phyloP scores from a whole-genome alignment of 2,888 invertebrate species.

The Aplocera efformata region DNA sequence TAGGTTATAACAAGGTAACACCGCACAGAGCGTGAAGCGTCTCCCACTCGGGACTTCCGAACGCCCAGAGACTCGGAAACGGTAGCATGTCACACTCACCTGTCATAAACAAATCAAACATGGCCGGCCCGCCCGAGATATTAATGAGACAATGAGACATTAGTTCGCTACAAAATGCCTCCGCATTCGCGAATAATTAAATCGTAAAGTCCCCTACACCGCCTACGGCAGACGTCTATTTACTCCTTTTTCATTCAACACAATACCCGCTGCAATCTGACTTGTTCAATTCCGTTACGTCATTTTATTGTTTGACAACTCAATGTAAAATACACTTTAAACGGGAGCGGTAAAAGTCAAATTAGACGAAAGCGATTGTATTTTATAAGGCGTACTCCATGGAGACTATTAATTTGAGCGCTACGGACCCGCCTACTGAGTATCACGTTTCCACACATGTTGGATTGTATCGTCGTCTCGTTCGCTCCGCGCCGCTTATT shows the following conservation, averaged over 20 bases:
- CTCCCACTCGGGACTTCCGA: slow-evolving; percentile 10
- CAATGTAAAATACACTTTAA: slow-evolving; percentile 39
- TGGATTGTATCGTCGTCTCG: slow-evolving; percentile 67
- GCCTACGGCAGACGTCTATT: slow-evolving; percentile 76
- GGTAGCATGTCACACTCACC: slow-evolving; percentile 47
- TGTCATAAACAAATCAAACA: slow-evolving; percentile 80
- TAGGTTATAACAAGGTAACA: slow-evolving; percentile 11
- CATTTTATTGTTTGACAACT: slow-evolving; percentile 39
- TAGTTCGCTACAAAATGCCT: slow-evolving; percentile 80
- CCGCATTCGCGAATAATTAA: slow-evolving; percentile 81
- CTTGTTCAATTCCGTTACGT: slow-evolving; percentile 52
- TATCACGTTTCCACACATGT: slow-evolving; percentile 78
- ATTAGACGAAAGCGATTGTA: slow-evolving; percentile 24
- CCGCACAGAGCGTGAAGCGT: slow-evolving; percentile 6
- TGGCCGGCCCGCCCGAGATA: slow-evolving; percentile 76
- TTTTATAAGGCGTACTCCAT: slow-evolving; percentile 72
- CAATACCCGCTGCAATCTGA: slow-evolving; percentile 78
- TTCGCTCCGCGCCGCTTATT: slow-evolving; percentile 76
- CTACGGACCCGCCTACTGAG: slow-evolving; percentile 76
- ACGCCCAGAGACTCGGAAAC: slow-evolving; percentile 11
- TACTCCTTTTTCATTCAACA: slow-evolving; percentile 81
- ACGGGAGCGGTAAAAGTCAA: slow-evolving; percentile 22
- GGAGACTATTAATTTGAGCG: slow-evolving; percentile 77
- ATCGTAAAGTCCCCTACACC: slow-evolving; percentile 80
- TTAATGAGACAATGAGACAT: slow-evolving; percentile 81